These are phyloP conservation scores for Papilio xuthus DNA, from an alignment of 1,140 invertebrate species.

Conservation along the genomic window DNA sequence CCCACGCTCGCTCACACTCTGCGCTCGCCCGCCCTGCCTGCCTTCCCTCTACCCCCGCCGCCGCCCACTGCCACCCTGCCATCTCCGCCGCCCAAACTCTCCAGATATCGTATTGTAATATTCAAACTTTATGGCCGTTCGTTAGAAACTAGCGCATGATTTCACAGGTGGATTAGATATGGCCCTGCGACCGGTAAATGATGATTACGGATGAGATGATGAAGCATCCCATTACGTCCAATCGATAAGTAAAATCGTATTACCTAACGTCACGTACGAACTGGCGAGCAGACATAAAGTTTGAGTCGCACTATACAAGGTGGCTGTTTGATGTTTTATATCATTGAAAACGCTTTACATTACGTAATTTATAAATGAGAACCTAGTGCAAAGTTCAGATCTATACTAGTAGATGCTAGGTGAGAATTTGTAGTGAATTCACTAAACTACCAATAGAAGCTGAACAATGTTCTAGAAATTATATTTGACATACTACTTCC, in stretches of 20 bases:
- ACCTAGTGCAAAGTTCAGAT: background rate
- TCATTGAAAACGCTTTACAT: background rate
- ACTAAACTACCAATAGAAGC: background rate
- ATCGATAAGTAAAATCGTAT: background rate
- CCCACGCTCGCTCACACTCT: constrained; percentile 44
- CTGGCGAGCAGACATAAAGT: background rate
- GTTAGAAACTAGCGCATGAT: background rate
- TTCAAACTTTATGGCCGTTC: background rate
- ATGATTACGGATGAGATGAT: background rate
- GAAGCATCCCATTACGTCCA: too few species aligned
- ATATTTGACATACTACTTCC: too few species aligned
- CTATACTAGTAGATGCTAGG: background rate
- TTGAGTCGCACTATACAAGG: background rate
- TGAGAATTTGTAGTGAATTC: too few species aligned
- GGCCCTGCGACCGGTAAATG: background rate
- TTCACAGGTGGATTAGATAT: background rate
- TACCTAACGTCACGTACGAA: background rate
- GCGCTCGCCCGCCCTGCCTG: background rate
- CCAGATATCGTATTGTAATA: background rate
- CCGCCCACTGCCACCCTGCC: background rate
- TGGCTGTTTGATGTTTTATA: constrained; percentile 6
- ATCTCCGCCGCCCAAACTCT: background rate
- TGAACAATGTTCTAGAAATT: background rate
- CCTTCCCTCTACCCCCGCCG: background rate
- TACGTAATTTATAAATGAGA: constrained; percentile 3